Conservation (phyloP, 2,888 invertebrate species). For the Chloroclysta siterata region DNA sequence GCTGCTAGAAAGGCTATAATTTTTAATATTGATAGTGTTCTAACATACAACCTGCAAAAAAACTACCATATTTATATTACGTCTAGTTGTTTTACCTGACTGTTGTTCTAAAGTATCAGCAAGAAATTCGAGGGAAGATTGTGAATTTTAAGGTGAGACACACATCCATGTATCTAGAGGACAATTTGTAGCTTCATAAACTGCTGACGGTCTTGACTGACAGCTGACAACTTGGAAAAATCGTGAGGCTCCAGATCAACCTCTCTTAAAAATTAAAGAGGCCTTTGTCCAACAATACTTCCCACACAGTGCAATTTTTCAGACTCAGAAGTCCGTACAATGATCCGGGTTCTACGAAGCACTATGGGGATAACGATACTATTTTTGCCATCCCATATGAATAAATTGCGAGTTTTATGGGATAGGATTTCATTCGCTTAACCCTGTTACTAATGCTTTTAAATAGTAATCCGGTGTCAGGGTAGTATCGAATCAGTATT, state of each 20-base stretch:
- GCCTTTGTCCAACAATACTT: no score
- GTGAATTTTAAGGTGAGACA: no score
- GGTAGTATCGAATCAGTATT: constrained; percentile 14
- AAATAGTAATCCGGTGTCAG: constrained; percentile 6
- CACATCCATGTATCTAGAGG: no score
- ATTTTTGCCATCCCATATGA: constrained; percentile 50
- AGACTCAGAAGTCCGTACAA: constrained; percentile 32
- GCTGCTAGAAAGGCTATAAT: constrained; percentile 26
- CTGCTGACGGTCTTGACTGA: no score
- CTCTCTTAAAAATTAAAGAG: no score
- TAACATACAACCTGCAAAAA: constrained; percentile 24
- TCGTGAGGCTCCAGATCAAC: no score
- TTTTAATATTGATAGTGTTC: constrained; percentile 32
- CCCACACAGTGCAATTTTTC: no score
- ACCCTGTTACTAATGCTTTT: constrained; percentile 50
- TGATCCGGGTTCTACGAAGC: constrained; percentile 42
- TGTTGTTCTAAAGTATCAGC: no score
- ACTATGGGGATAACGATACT: constrained; percentile 53
- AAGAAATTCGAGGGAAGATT: no score
- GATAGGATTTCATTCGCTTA: constrained; percentile 50
- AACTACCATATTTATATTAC: not conserved
- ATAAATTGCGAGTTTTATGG: constrained; percentile 54
- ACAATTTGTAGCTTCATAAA: no score
- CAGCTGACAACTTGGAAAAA: no score
- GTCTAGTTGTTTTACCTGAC: no score